phyloP scores from a whole-genome alignment of 2,113 vertebrate genomes.

The Cygnus buccinator region DNA sequence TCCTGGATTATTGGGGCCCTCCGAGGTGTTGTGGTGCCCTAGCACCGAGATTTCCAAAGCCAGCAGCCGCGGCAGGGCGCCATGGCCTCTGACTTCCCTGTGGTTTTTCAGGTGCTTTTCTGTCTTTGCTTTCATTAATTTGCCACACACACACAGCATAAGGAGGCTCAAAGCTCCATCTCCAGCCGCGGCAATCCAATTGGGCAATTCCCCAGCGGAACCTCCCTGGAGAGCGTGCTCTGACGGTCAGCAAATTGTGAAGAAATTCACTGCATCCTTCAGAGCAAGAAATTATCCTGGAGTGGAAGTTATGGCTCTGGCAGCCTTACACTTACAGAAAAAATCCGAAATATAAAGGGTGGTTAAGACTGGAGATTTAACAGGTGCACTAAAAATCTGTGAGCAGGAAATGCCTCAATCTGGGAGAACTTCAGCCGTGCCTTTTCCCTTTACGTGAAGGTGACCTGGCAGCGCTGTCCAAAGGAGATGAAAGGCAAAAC shows the following conservation, averaged over 20 bases:
- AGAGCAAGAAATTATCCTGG: conserved; percentile 44
- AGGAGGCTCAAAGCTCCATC: neutral
- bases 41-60: fast-evolving
- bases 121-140: neutral
- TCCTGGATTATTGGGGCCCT: neutral
- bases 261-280: neutral
- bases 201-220: neutral
- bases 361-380: neutral
- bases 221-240: neutral
- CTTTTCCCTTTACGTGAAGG: neutral
- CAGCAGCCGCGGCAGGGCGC: fast-evolving
- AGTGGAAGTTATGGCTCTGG: neutral
- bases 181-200: neutral
- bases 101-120: neutral
- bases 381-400: neutral
- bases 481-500: neutral
- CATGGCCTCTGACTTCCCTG: fast-evolving
- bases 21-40: neutral
- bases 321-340: neutral
- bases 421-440: neutral
- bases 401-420: neutral
- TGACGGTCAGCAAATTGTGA: neutral
- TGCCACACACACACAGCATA: neutral
- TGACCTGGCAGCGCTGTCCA: neutral
- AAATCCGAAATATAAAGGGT: neutral